Evolutionary conservation across 2,113 vertebrate species (phyloP).

Genomic region (Catharus bicknelli): DNA sequence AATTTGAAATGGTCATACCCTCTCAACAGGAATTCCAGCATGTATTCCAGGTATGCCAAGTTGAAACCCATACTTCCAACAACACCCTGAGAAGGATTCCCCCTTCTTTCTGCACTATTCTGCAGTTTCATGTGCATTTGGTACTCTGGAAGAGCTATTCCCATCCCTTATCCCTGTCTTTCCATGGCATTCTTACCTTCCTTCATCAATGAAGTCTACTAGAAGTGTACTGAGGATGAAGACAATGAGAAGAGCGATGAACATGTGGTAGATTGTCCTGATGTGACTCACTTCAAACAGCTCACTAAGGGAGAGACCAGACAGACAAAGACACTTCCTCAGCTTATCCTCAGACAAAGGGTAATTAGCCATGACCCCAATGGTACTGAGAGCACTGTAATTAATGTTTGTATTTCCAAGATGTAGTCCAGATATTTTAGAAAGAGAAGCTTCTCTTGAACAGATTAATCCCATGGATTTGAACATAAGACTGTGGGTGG

Average conservation of each 20-base stretch:
- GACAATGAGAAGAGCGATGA: slow-evolving; percentile 93
- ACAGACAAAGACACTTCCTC: not conserved
- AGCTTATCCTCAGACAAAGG: not conserved
- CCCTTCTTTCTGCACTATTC: not conserved
- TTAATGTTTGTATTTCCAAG: not conserved
- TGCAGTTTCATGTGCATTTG: not conserved
- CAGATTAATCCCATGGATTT: not conserved
- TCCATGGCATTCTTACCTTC: slow-evolving; percentile 80
- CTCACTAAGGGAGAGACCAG: slow-evolving; percentile 76
- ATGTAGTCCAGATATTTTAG: not conserved
- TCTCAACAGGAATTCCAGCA: not conserved
- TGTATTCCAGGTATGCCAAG: not conserved
- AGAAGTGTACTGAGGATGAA: slow-evolving; percentile 93
- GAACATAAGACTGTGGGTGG: rapidly evolving
- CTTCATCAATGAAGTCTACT: slow-evolving; percentile 94
- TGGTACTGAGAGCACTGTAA: not conserved
- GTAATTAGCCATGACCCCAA: not conserved
- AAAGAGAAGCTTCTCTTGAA: not conserved
- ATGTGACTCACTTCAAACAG: slow-evolving; percentile 98
- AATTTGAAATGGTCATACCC: not conserved
- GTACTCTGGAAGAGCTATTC: not conserved
- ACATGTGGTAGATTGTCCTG: slow-evolving; percentile 98
- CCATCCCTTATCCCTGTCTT: not conserved
- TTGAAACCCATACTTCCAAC: not conserved
- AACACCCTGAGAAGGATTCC: not conserved